Evolutionary conservation across 2,888 invertebrate genomes (phyloP).

Genomic region (Apamea monoglypha): DNA sequence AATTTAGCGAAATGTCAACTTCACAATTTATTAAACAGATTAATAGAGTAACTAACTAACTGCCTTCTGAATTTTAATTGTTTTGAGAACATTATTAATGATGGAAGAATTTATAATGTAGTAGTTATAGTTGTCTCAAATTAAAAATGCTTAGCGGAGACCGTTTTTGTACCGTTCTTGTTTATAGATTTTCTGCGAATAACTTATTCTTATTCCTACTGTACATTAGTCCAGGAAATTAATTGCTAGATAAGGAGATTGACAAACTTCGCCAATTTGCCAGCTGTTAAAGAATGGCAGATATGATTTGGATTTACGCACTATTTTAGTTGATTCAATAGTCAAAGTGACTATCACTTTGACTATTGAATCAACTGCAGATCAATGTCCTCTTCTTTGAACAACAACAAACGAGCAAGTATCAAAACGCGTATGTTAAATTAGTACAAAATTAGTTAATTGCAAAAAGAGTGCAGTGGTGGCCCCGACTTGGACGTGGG

Average conservation of each 20-base stretch:
- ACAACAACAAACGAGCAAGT: too few species aligned
- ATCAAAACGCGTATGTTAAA: too few species aligned
- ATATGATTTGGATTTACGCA: not conserved
- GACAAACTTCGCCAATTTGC: not conserved
- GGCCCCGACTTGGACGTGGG: too few species aligned
- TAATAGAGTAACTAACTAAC: not conserved
- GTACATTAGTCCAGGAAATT: not conserved
- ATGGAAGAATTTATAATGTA: not conserved
- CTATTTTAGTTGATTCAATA: not conserved
- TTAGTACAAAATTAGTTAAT: too few species aligned
- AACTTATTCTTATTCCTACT: not conserved
- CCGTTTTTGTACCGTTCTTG: not conserved
- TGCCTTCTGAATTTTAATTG: not conserved
- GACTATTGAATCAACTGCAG: too few species aligned
- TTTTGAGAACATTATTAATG: not conserved
- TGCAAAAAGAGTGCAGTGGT: too few species aligned
- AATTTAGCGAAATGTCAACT: not conserved
- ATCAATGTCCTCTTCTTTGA: too few species aligned
- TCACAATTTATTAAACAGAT: not conserved
- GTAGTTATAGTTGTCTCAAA: not conserved
- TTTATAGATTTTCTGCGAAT: not conserved
- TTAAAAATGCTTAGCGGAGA: not conserved
- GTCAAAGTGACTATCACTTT: not conserved
- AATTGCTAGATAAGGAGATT: not conserved
- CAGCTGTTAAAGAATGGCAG: not conserved